Evolutionary conservation across 1,140 invertebrate species (phyloP).

Genomic region (Ptiloglossa arizonensis): DNA sequence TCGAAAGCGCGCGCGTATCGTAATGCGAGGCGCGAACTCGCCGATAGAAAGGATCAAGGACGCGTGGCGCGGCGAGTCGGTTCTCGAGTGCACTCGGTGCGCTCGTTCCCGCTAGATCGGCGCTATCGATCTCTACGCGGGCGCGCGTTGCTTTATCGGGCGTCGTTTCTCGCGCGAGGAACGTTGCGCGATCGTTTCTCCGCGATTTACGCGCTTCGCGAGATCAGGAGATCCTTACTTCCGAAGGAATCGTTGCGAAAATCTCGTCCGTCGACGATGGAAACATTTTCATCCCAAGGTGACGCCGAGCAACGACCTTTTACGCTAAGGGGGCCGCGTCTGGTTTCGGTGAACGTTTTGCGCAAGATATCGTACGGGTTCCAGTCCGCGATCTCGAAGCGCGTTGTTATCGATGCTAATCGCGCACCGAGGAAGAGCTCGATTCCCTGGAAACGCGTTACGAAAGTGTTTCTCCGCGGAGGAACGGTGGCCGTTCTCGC

Average conservation of each 20-base stretch:
- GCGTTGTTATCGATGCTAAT: slow-evolving; percentile 7
- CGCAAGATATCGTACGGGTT: neutral
- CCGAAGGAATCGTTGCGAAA: neutral
- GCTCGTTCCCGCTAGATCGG: neutral
- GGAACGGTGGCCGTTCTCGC: neutral
- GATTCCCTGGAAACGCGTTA: slow-evolving; percentile 5
- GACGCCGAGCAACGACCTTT: neutral
- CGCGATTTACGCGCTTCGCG: neutral
- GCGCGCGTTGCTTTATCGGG: slow-evolving; percentile 9
- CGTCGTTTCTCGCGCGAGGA: neutral
- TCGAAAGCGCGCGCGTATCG: slow-evolving; percentile 35
- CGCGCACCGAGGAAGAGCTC: slow-evolving; percentile 14
- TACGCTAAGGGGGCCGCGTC: too few relatives aligned
- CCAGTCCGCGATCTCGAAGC: too few relatives aligned
- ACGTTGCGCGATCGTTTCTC: slow-evolving; percentile 10
- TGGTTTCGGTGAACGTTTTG: neutral
- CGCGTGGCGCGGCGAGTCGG: neutral
- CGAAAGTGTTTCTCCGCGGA: neutral
- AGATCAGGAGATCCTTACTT: neutral
- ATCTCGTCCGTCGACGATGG: neutral
- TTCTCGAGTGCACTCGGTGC: slow-evolving; percentile 33
- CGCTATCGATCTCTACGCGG: slow-evolving; percentile 8
- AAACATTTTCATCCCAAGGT: neutral
- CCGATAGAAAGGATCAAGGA: slow-evolving; percentile 65
- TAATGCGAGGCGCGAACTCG: too few relatives aligned